Evolutionary conservation across 2,113 vertebrate species (phyloP).

Genomic region (Erpornis zantholeuca): DNA sequence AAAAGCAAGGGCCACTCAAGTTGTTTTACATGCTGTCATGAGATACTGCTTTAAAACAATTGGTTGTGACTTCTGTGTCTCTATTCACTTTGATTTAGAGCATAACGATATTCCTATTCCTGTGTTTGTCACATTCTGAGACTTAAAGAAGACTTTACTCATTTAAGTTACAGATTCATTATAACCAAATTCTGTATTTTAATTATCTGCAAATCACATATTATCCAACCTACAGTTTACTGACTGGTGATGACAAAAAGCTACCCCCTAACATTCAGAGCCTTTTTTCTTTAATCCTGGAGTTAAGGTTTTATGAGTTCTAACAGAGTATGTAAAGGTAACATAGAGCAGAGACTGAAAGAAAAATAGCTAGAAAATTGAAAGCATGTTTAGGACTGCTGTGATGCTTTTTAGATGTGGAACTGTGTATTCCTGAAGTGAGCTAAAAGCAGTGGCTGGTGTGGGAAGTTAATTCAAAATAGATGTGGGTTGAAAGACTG

Average conservation of each 20-base stretch:
- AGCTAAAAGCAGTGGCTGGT: conserved; percentile 37
- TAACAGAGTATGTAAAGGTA: neutral
- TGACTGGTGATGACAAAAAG: neutral
- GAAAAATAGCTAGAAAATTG: conserved; percentile 16
- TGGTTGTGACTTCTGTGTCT: neutral
- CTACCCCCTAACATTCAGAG: neutral
- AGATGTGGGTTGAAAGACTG: neutral
- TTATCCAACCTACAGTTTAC: neutral
- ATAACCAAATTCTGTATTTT: neutral
- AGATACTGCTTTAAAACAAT: neutral
- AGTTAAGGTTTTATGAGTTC: neutral
- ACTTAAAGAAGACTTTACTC: neutral
- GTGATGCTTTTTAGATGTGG: neutral
- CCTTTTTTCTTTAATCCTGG: neutral
- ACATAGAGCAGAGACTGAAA: neutral
- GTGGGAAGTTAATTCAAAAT: conserved; percentile 37
- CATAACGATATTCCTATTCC: neutral
- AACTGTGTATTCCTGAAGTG: neutral
- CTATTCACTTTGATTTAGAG: neutral
- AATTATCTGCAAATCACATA: neutral
- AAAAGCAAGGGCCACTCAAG: neutral
- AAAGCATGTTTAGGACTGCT: neutral
- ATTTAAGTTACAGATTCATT: neutral
- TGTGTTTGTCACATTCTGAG: neutral
- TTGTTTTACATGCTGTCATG: neutral